These are phyloP conservation scores for Chrysodeixis includens DNA, from an alignment of 2,888 invertebrate species.

Conservation along the genomic window DNA sequence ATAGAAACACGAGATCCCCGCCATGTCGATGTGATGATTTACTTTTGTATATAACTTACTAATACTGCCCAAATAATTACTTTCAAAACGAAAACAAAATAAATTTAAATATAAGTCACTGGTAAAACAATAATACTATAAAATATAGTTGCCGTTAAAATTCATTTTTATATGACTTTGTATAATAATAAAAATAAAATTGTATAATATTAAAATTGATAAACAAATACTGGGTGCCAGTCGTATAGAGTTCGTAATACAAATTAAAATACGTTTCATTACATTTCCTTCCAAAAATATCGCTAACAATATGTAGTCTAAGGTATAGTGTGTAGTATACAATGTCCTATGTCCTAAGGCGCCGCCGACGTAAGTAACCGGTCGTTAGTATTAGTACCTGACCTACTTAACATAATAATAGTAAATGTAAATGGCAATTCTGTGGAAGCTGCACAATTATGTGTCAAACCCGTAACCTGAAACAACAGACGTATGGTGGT, in stretches of 20 bases:
- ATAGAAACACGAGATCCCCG: slow-evolving; percentile 81
- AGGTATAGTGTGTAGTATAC: slow-evolving; percentile 78
- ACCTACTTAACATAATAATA: slow-evolving; percentile 68
- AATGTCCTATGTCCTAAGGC: slow-evolving; percentile 80
- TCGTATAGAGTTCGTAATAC: slow-evolving; percentile 75
- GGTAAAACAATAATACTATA: slow-evolving; percentile 74
- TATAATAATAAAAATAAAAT: slow-evolving; percentile 49
- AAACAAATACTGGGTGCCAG: slow-evolving; percentile 83
- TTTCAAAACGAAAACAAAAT: slow-evolving; percentile 56
- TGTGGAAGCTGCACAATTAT: slow-evolving; percentile 84
- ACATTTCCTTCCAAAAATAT: slow-evolving; percentile 83
- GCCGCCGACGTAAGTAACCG: slow-evolving; percentile 41
- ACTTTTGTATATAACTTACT: slow-evolving; percentile 68
- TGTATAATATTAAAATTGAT: slow-evolving; percentile 47
- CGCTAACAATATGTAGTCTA: slow-evolving; percentile 75
- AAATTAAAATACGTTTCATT: slow-evolving; percentile 75
- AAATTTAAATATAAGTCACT: slow-evolving; percentile 60
- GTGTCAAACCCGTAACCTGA: slow-evolving; percentile 68
- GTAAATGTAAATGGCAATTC: slow-evolving; percentile 84
- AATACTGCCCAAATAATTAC: slow-evolving; percentile 86
- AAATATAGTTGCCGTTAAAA: slow-evolving; percentile 67
- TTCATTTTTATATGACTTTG: slow-evolving; percentile 50
- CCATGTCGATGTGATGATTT: slow-evolving; percentile 72
- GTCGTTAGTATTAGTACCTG: slow-evolving; percentile 53
- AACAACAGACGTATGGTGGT: slow-evolving; percentile 54